A percentile compares a stretch with the other conserved stretches of the same genome.
Evolutionary conservation across 2,797 vertebrate species (phyloP).

Genomic region (Etheostoma perlongum): DNA sequence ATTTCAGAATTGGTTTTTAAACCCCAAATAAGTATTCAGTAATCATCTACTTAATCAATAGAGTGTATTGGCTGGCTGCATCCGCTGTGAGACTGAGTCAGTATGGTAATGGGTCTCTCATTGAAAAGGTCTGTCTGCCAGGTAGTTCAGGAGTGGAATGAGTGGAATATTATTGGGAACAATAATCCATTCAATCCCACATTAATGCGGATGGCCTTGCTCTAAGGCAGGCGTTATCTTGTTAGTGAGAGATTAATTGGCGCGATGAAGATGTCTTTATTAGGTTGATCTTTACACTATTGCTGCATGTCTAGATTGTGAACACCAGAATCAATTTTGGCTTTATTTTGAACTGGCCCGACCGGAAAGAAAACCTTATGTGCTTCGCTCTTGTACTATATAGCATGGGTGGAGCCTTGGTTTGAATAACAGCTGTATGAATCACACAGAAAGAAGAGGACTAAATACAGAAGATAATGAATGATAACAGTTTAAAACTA

Average conservation of each 20-base stretch:
- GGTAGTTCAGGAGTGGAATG: neutral
- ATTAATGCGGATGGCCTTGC: constrained; percentile 11
- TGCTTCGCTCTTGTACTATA: too few relatives aligned
- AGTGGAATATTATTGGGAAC: constrained; percentile 11
- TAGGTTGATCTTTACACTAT: neutral
- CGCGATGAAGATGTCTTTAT: constrained; percentile 14
- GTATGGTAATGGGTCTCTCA: constrained; percentile 9
- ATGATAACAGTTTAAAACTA: too few relatives aligned
- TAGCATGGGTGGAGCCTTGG: too few relatives aligned
- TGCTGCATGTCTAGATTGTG: neutral
- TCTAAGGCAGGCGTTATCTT: constrained; percentile 16
- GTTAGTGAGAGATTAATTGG: constrained; percentile 3
- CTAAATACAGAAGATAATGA: too few relatives aligned
- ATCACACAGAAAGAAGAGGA: too few relatives aligned
- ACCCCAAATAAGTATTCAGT: too few relatives aligned
- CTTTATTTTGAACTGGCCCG: neutral
- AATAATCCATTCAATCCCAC: constrained; percentile 19
- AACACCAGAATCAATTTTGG: neutral
- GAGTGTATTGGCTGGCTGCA: too few relatives aligned
- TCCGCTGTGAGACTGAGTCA: neutral
- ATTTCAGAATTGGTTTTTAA: too few relatives aligned
- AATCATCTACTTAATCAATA: too few relatives aligned
- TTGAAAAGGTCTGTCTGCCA: constrained; percentile 7
- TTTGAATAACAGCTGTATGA: too few relatives aligned
- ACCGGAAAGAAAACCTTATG: constrained; percentile 7